These are phyloP conservation scores for Paguma larvata DNA, from an alignment of 2,797 vertebrate species.

Conservation along the genomic window DNA sequence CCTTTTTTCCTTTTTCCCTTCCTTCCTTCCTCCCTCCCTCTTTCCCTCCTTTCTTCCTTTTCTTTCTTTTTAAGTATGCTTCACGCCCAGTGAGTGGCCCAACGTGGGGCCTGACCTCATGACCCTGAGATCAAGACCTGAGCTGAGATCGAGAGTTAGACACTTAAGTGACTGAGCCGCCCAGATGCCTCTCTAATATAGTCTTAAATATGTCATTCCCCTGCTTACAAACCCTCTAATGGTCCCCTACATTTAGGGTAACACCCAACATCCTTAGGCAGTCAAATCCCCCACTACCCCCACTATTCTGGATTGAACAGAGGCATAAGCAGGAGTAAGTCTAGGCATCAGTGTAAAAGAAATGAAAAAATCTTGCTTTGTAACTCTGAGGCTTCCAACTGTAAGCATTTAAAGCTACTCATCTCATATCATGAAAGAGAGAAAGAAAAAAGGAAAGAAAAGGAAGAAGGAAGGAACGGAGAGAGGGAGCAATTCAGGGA, in stretches of 20 bases:
- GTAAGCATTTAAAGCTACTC: background rate
- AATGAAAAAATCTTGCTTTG: constrained; percentile 40
- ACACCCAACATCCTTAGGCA: background rate
- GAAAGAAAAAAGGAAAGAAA: background rate
- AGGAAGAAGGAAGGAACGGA: background rate
- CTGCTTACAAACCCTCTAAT: background rate
- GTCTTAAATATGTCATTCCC: background rate
- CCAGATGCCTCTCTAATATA: background rate
- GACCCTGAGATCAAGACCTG: too few species aligned
- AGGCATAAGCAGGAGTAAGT: background rate
- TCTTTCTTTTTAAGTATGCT: too few species aligned
- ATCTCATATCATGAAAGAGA: background rate
- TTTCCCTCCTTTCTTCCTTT: too few species aligned
- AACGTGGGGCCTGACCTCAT: too few species aligned
- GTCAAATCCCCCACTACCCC: background rate
- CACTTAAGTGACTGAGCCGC: too few species aligned
- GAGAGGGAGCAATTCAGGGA: background rate
- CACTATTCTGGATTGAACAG: background rate
- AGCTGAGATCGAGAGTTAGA: too few species aligned
- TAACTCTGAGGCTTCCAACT: background rate
- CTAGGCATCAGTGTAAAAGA: background rate
- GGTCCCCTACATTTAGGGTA: background rate
- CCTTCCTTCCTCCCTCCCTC: too few species aligned
- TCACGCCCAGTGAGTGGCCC: too few species aligned
- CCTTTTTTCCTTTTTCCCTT: too few species aligned